These are phyloP conservation scores for Campaea margaritaria DNA, from an alignment of 2,888 invertebrate genomes.

Conservation along the genomic window DNA sequence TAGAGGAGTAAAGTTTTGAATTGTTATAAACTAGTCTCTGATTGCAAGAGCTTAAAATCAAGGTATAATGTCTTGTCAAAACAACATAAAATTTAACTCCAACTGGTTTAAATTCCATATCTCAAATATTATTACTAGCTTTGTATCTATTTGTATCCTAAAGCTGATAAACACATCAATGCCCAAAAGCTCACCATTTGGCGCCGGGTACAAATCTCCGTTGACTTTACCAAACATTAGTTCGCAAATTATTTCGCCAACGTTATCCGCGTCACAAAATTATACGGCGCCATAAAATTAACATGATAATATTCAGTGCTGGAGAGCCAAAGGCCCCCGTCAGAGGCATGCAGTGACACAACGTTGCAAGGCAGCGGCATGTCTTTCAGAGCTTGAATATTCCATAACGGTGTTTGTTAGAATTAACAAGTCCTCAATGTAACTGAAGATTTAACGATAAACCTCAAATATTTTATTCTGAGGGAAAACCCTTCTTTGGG, in stretches of 20 bases:
- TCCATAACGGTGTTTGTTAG: conserved; percentile 2
- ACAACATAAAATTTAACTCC: not conserved
- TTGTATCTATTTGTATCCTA: conserved; percentile 4
- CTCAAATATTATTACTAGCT: conserved; percentile 5
- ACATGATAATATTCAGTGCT: conserved; percentile 40
- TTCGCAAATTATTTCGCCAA: conserved; percentile 34
- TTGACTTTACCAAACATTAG: conserved; percentile 14
- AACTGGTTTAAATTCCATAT: conserved; percentile 16
- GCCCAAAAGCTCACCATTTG: conserved; percentile 15
- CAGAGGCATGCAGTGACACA: conserved; percentile 8
- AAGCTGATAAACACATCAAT: conserved; percentile 14
- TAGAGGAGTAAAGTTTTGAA: too few relatives aligned
- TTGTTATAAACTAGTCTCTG: not conserved
- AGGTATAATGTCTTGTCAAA: not conserved
- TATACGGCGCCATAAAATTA: conserved; percentile 38
- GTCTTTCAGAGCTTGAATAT: conserved; percentile 10
- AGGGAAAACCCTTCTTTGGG: too few relatives aligned
- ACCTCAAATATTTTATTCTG: too few relatives aligned
- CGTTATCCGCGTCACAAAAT: conserved; percentile 29
- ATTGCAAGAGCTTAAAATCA: not conserved
- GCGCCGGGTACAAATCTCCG: conserved; percentile 19
- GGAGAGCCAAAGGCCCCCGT: conserved; percentile 2
- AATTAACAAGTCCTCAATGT: conserved; percentile 4
- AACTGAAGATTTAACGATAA: too few relatives aligned
- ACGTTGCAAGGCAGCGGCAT: not conserved